Base-by-base conservation (phyloP, 2,888 invertebrate genomes). In the Amorpha juglandis region DNA sequence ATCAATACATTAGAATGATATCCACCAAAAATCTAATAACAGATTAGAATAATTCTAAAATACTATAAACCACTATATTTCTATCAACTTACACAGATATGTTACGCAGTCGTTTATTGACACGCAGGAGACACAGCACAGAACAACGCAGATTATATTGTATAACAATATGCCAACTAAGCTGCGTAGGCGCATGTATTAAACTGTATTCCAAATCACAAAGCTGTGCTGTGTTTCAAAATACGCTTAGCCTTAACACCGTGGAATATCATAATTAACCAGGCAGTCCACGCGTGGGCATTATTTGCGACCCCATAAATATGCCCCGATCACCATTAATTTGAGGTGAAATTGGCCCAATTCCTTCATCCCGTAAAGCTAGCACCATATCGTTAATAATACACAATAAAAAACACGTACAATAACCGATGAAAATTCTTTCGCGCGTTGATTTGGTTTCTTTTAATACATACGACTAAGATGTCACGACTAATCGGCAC, bases 401-500 rank as follows among this genome's bases (percentile, higher is more conserved):
- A 80, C 79, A 82, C 77, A 81, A 81, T 84, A 82, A 83, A 81
- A 78, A 58, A 58, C 42, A 58, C 73, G 70, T 69, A 79, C 77
- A 81, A 82, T 80, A 82, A 79, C 75, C 75, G 72, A 78, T 79
- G 74, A 80, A 81, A 79, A 80, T 79, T 80, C 73, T 79, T 78
- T 72, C 62, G 21, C 73, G 68, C 72, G 71, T 73, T 71, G 73
- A 70, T 58, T 69, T 12, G 27, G 64, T 47, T 14, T 66, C 19
- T 77, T 85, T 81, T 74, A n/a, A 62, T 0, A 21, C 12, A 4
- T 4, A 71, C 82, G 82, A 78, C 42, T 70, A 79, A 80, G 71
- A 14, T 27, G 12, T 69, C 11, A 55, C 73, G 73, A 70, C 62
- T 42, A 35, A 27, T 51, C 52, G 66, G 58, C 6, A 12, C 6